Conservation (phyloP, 2,888 invertebrate genomes). For the Chironomus tentans region DNA sequence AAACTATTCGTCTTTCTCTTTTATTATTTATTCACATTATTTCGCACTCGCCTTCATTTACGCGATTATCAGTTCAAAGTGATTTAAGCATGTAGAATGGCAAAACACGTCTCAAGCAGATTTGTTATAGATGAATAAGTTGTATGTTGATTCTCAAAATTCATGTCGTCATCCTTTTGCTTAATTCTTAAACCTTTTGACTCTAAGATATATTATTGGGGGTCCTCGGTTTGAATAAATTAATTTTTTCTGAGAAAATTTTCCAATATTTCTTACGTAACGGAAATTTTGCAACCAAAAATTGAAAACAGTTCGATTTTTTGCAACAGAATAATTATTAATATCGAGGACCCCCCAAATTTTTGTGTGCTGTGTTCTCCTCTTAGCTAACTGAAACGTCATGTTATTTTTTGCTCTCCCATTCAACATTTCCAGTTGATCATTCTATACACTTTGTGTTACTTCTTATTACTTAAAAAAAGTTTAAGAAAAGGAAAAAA, state of each 20-base stretch:
- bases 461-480: too few relatives aligned
- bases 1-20: not conserved
- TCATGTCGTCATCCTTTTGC: slow-evolving; percentile 12
- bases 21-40: not conserved
- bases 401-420: not conserved
- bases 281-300: too few relatives aligned
- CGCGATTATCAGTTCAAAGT: slow-evolving; percentile 1
- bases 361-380: not conserved
- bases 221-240: too few relatives aligned
- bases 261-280: too few relatives aligned
- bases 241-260: too few relatives aligned
- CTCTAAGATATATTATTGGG: not conserved
- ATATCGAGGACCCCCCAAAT: too few relatives aligned
- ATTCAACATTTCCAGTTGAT: not conserved
- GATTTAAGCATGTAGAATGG: not conserved
- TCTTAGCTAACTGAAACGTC: not conserved
- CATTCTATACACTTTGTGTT: not conserved
- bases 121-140: not conserved
- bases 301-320: too few relatives aligned
- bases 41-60: not conserved
- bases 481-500: not conserved
- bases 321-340: too few relatives aligned
- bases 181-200: not conserved
- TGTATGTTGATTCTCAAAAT: not conserved
- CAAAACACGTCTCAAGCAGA: not conserved